phyloP scores from a whole-genome alignment of 2,113 vertebrate genomes.

The Platysternon megacephalum region DNA sequence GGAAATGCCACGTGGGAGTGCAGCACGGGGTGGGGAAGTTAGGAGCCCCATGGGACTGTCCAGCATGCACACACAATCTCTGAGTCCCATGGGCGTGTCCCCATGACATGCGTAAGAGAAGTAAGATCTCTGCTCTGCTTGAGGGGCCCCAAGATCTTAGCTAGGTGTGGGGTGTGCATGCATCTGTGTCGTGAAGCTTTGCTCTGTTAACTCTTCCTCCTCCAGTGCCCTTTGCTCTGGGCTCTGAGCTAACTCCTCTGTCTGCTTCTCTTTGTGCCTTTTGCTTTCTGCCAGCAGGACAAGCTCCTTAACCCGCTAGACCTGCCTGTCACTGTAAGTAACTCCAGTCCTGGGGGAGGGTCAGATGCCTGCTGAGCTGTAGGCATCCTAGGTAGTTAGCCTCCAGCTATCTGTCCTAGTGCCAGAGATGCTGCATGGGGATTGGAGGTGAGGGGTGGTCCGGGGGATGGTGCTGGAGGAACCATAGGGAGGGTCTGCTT shows the following conservation, averaged over 20 bases:
- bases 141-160: background rate
- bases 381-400: slow-evolving; percentile 13
- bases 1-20: background rate
- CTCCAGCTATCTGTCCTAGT: slow-evolving; percentile 3
- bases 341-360: slow-evolving; percentile 54
- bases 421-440: background rate
- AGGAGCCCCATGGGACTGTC: background rate
- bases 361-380: background rate
- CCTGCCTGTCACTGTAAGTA: slow-evolving; percentile 96
- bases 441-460: background rate
- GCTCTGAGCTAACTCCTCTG: slow-evolving; percentile 74
- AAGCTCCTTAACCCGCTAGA: slow-evolving; percentile 92
- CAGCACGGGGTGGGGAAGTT: background rate
- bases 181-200: slow-evolving; percentile 71
- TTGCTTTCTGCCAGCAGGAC: slow-evolving; percentile 87
- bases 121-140: background rate
- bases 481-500: slow-evolving; percentile 7
- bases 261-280: slow-evolving; percentile 85
- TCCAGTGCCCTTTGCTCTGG: slow-evolving; percentile 55
- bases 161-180: slow-evolving; percentile 27
- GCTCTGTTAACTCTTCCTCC: slow-evolving; percentile 71
- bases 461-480: background rate
- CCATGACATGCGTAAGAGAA: background rate
- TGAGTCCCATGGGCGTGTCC: background rate
- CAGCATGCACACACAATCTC: background rate